These are phyloP conservation scores for Netelia fuscicornis DNA, from an alignment of 2,888 invertebrate species.

Conservation along the genomic window DNA sequence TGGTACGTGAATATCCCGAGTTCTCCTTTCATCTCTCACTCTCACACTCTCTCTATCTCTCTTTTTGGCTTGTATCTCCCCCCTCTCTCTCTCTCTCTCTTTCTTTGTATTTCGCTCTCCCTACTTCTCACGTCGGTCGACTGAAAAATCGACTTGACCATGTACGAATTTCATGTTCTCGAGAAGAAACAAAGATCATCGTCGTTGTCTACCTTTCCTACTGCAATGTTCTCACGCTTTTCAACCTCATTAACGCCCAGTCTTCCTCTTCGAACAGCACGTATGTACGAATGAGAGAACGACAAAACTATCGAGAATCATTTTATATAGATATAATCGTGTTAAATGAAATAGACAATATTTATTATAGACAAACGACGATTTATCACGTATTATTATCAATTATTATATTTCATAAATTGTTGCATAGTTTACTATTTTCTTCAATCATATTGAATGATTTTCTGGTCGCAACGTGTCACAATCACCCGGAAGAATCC, in stretches of 20 bases:
- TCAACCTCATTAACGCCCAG: constrained; percentile 16
- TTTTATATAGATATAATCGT: too few relatives aligned
- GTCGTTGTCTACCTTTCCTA: constrained; percentile 2
- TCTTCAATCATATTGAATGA: too few relatives aligned
- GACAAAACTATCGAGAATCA: background rate
- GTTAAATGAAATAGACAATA: too few relatives aligned
- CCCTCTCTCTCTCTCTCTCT: background rate
- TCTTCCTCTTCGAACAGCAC: background rate
- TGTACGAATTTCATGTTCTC: constrained; percentile 7
- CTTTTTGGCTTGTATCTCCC: background rate
- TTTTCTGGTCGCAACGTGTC: too few relatives aligned
- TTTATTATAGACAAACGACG: too few relatives aligned
- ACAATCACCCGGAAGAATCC: too few relatives aligned
- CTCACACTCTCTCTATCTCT: background rate
- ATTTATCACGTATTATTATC: too few relatives aligned
- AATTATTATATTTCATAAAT: too few relatives aligned
- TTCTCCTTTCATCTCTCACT: background rate
- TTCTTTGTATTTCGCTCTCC: background rate
- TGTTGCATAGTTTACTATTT: too few relatives aligned
- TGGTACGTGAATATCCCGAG: constrained; percentile 45
- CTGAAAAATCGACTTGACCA: background rate
- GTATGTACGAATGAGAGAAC: background rate
- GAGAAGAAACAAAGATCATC: constrained; percentile 4
- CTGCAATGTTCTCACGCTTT: constrained; percentile 2
- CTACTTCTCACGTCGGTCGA: constrained; percentile 9